A percentile compares a stretch with the other conserved stretches of the same genome.
Conservation (phyloP, 92 coral and sea anemone genomes). For the Bergia puertoricense region DNA sequence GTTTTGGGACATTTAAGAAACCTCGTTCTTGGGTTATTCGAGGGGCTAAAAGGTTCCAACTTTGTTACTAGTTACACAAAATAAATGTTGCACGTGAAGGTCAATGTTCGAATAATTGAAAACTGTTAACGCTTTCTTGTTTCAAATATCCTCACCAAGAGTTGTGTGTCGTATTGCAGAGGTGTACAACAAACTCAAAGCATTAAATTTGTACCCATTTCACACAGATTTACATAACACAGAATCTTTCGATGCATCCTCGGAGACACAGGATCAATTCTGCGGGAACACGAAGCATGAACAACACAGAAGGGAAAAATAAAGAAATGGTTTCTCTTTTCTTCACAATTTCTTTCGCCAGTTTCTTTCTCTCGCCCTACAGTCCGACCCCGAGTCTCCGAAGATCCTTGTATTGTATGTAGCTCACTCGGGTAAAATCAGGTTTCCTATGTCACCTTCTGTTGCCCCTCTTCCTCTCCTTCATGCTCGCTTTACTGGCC, state of each 20-base stretch:
- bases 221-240: not conserved
- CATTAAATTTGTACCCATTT: too few relatives aligned
- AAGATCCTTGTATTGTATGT: not conserved
- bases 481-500: conserved; percentile 85
- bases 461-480: conserved; percentile 53
- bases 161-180: not conserved
- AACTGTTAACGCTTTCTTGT: not conserved
- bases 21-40: not conserved
- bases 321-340: not conserved
- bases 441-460: conserved; percentile 34
- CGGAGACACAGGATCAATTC: not conserved
- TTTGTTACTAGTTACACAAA: too few relatives aligned
- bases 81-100: not conserved
- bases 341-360: not conserved
- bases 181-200: not conserved
- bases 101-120: too few relatives aligned
- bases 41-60: not conserved
- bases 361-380: not conserved
- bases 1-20: too few relatives aligned
- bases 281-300: not conserved
- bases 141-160: not conserved
- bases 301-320: not conserved
- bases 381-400: not conserved
- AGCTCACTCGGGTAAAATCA: not conserved
- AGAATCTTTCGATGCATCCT: not conserved